Evolutionary conservation across 2,888 invertebrate species (phyloP).

Genomic region (Aphelenchoides bicaudatus): DNA sequence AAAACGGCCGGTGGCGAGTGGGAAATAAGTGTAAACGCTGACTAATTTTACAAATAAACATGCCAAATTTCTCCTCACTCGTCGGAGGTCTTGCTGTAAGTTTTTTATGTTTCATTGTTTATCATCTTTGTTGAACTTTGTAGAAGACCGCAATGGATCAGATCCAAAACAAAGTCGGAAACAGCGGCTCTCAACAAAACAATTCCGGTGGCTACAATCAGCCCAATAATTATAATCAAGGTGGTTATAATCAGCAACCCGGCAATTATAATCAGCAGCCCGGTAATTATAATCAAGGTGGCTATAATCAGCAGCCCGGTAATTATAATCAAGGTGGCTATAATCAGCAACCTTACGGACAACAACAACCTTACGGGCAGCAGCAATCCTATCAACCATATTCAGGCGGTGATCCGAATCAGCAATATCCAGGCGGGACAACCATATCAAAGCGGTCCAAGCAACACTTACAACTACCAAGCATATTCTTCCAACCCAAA

Average conservation of each 20-base stretch:
- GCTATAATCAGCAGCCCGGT: background rate
- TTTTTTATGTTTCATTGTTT: background rate
- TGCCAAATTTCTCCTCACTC: background rate
- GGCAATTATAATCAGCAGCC: background rate
- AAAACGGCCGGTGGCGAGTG: too few relatives aligned
- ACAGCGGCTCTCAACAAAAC: background rate
- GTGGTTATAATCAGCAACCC: background rate
- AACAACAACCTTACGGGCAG: too few relatives aligned
- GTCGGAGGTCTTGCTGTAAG: slow-evolving; percentile 12
- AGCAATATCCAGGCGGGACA: too few relatives aligned
- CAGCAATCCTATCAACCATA: too few relatives aligned
- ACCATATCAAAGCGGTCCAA: too few relatives aligned
- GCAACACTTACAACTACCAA: too few relatives aligned
- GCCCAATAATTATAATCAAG: background rate
- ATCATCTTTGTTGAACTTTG: background rate
- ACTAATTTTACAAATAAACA: too few relatives aligned
- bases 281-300: background rate
- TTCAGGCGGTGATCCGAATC: slow-evolving; percentile 2
- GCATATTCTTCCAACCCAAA: too few relatives aligned
- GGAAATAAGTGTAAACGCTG: too few relatives aligned
- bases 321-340: background rate
- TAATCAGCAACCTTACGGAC: too few relatives aligned
- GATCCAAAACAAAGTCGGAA: background rate
- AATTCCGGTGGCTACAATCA: background rate
- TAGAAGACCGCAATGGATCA: slow-evolving; percentile 5